Percentiles rank a stretch among this genome's conserved stretches.
phyloP scores from a whole-genome alignment of 2,797 vertebrate species.

The Sarcophilus harrisii region DNA sequence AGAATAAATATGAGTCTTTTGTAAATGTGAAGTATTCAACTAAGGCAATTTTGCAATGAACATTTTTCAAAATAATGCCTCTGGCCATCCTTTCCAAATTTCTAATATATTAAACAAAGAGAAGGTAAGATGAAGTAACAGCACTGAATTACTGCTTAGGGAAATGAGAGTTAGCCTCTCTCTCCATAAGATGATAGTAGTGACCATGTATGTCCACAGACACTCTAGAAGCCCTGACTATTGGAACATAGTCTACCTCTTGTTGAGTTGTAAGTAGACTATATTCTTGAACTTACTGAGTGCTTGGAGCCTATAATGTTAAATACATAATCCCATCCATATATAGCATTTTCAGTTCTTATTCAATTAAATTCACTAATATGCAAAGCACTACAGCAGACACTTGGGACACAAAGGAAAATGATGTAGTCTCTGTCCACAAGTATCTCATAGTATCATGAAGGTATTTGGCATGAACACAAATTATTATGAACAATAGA shows the following conservation, averaged over 20 bases:
- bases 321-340: neutral
- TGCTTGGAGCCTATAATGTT: neutral
- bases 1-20: neutral
- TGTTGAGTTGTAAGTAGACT: neutral
- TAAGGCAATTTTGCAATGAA: neutral
- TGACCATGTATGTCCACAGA: neutral
- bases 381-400: neutral
- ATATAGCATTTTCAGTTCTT: neutral
- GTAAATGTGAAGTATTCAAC: no score
- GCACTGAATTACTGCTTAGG: neutral
- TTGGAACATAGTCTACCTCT: neutral
- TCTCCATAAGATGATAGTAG: neutral
- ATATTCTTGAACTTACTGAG: neutral
- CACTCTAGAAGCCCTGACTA: neutral
- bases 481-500: neutral
- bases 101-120: neutral
- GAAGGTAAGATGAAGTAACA: neutral
- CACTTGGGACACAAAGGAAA: neutral
- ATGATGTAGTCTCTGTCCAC: neutral
- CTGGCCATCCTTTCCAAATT: neutral
- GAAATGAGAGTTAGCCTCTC: neutral
- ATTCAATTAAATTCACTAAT: neutral
- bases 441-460: neutral
- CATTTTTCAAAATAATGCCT: neutral
- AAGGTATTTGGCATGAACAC: neutral